phyloP scores from a whole-genome alignment of 2,797 vertebrate species.

The Potorous gilbertii region DNA sequence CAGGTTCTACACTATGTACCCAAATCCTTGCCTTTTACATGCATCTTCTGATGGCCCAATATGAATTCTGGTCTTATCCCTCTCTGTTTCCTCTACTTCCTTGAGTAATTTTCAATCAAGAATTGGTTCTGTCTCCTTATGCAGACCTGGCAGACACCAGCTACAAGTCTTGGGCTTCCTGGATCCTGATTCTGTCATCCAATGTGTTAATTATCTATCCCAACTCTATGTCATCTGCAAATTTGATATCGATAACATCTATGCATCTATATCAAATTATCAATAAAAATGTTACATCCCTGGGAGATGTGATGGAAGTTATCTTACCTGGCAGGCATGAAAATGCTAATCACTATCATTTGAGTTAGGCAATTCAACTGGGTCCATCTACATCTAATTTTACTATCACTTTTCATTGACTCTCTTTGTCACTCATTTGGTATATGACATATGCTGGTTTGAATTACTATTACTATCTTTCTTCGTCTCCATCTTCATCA shows the following conservation, averaged over 20 bases:
- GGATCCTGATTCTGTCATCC: not conserved
- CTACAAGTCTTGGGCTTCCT: not conserved
- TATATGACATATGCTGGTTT: not conserved
- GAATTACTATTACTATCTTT: not conserved
- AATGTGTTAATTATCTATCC: not conserved
- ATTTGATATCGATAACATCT: not conserved
- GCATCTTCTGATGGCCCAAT: not conserved
- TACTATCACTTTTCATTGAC: not conserved
- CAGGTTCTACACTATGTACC: not conserved
- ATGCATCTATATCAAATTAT: not conserved
- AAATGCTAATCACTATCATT: not conserved
- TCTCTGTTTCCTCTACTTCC: not conserved
- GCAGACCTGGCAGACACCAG: not conserved
- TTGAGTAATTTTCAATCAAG: not conserved
- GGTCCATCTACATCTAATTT: not conserved
- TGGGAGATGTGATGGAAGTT: not conserved
- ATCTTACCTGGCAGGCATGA: not conserved
- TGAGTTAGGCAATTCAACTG: not conserved
- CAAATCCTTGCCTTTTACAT: not conserved
- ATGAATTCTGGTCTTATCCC: not conserved
- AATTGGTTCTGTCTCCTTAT: not conserved
- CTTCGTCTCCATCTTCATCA: not conserved
- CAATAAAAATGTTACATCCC: not conserved
- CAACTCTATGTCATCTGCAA: not conserved
- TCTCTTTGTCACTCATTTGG: not conserved